Conservation (phyloP, 2,888 invertebrate species). For the Camptogramma bilineatum region DNA sequence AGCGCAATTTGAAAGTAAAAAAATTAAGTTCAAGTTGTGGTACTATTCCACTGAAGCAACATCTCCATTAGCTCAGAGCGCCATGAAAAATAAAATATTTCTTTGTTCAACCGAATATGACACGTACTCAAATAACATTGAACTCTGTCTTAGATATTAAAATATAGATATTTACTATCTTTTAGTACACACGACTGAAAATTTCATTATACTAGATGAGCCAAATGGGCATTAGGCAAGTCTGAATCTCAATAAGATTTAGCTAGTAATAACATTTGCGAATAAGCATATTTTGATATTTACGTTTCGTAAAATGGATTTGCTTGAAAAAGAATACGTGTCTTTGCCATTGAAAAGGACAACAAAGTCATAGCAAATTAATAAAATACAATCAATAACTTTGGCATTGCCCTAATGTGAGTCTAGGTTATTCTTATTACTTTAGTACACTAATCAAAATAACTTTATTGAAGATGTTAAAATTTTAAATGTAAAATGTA, state of each 20-base stretch:
- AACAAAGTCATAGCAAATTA: background rate
- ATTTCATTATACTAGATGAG: constrained; percentile 18
- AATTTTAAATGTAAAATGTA: too few relatives aligned
- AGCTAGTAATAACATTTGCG: constrained; percentile 11
- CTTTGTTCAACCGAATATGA: background rate
- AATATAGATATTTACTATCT: background rate
- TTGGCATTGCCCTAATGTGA: too few relatives aligned
- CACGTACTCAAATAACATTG: background rate
- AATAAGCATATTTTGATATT: constrained; percentile 5
- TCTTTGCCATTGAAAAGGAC: background rate
- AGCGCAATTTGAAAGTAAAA: too few relatives aligned
- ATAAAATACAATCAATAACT: background rate
- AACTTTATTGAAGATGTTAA: too few relatives aligned
- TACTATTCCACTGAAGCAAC: too few relatives aligned
- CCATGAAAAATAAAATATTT: too few relatives aligned
- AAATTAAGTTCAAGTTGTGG: too few relatives aligned
- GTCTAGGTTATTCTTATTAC: too few relatives aligned
- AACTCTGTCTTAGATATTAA: background rate
- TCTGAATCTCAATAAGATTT: constrained; percentile 18
- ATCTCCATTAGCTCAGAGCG: too few relatives aligned
- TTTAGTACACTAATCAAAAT: too few relatives aligned
- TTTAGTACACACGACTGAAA: constrained; percentile 12
- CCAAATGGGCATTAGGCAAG: constrained; percentile 3
- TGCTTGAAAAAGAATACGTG: constrained; percentile 1
- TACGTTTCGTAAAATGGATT: constrained; percentile 9